phyloP scores from a whole-genome alignment of 2,113 vertebrate species.

The Myiozetetes cayanensis region DNA sequence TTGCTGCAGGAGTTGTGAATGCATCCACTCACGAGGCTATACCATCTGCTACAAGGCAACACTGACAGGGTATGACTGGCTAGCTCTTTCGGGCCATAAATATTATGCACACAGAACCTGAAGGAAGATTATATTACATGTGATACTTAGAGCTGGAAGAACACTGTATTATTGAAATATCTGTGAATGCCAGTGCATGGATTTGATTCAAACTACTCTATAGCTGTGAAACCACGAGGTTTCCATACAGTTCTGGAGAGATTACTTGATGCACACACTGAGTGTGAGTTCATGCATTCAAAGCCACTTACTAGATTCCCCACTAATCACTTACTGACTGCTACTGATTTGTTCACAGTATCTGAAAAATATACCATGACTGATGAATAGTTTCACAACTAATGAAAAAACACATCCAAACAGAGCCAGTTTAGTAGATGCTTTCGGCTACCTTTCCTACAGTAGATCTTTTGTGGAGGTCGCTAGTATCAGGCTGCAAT shows the following conservation, averaged over 20 bases:
- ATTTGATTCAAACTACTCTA: not conserved
- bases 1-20: not conserved
- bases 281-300: not conserved
- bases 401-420: not conserved
- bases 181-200: not conserved
- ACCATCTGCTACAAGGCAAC: not conserved
- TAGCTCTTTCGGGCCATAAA: conserved; percentile 14
- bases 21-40: not conserved
- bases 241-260: not conserved
- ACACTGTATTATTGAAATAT: not conserved
- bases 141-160: not conserved
- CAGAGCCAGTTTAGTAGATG: not conserved
- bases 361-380: not conserved
- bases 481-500: not conserved
- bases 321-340: not conserved
- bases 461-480: not conserved
- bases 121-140: not conserved
- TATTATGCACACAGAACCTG: not conserved
- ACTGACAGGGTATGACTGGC: not conserved
- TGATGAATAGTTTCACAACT: not conserved
- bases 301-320: not conserved
- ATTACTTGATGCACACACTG: not conserved
- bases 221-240: not conserved
- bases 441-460: not conserved
- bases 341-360: not conserved